These are phyloP conservation scores for Lepus europaeus DNA, from an alignment of 2,113 vertebrate genomes.

Conservation along the genomic window DNA sequence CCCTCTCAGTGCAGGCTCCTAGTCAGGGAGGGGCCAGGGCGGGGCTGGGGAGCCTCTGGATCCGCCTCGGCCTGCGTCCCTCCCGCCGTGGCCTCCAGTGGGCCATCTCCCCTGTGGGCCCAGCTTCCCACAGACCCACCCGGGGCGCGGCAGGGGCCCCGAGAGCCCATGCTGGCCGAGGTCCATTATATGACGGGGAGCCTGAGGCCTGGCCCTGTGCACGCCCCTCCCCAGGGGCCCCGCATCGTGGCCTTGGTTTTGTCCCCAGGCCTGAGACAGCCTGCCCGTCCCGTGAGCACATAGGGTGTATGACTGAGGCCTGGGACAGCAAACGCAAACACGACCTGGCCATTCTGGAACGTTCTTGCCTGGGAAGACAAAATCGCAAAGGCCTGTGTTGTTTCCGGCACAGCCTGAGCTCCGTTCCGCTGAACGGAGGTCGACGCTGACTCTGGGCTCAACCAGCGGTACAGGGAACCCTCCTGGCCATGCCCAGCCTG, in stretches of 20 bases:
- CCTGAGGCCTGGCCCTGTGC: too few relatives aligned
- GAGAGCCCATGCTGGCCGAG: background rate
- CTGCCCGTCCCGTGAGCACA: too few relatives aligned
- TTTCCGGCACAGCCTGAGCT: background rate
- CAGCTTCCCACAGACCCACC: background rate
- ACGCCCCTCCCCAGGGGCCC: too few relatives aligned
- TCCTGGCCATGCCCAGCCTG: too few relatives aligned
- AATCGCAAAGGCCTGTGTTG: background rate
- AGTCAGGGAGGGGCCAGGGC: background rate
- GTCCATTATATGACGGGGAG: background rate
- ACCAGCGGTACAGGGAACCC: too few relatives aligned
- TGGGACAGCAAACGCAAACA: rapidly evolving
- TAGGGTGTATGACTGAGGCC: background rate
- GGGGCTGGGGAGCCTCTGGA: background rate
- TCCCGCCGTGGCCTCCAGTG: background rate
- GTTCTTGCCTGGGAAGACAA: background rate
- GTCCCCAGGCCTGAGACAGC: background rate
- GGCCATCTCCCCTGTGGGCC: background rate
- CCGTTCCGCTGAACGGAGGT: background rate
- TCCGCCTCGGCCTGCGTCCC: background rate
- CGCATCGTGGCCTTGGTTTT: too few relatives aligned
- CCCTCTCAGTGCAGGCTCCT: background rate
- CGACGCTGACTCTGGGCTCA: too few relatives aligned
- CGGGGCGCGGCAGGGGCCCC: background rate
- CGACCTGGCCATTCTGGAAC: background rate